Conservation (phyloP, 2,888 invertebrate species). For the Drosophila formosana region DNA sequence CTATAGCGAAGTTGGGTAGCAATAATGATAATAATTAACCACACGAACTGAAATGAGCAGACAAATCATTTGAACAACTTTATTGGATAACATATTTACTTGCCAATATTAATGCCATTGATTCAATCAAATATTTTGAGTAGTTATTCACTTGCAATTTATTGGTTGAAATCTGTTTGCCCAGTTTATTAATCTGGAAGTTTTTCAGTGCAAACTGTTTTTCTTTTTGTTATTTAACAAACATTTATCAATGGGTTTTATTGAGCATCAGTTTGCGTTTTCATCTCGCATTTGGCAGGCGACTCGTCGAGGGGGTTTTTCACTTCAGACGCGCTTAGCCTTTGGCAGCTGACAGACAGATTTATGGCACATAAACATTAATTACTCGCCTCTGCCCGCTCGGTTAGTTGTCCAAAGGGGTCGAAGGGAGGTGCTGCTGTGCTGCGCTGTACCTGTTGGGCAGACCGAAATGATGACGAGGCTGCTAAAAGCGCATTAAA, state of each 20-base stretch:
- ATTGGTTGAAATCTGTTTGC: no score
- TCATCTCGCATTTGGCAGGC: neutral
- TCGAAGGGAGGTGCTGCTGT: neutral
- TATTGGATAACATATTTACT: no score
- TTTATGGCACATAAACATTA: constrained; percentile 54
- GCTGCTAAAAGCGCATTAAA: constrained; percentile 69
- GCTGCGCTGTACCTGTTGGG: constrained; percentile 46
- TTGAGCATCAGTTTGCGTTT: constrained; percentile 9
- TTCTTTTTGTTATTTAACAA: neutral
- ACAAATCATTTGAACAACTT: no score
- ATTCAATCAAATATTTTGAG: no score
- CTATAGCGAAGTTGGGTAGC: no score
- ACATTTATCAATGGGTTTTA: constrained; percentile 2
- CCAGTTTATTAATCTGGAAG: no score
- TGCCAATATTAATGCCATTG: no score
- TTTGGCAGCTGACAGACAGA: constrained; percentile 55
- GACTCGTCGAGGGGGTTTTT: neutral
- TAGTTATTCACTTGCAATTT: no score
- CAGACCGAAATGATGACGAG: constrained; percentile 11
- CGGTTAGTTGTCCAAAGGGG: neutral
- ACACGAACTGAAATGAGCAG: no score
- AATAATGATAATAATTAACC: no score
- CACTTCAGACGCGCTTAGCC: constrained; percentile 25
- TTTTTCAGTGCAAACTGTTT: no score
- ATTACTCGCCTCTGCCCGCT: constrained; percentile 29